Conservation (phyloP, 1,140 invertebrate genomes). For the Tetramorium parvispinum region DNA sequence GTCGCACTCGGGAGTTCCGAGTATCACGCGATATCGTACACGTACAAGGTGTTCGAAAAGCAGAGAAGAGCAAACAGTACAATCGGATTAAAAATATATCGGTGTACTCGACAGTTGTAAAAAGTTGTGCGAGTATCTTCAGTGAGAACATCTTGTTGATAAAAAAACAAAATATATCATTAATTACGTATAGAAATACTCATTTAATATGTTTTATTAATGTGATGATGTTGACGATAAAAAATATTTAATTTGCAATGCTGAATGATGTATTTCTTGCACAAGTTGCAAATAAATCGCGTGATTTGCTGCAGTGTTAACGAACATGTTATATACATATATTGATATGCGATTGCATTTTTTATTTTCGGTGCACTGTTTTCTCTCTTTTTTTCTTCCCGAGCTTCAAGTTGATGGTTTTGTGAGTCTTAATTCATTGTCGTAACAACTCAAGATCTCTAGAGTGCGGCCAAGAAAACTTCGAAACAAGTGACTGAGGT, state of each 20-base stretch:
- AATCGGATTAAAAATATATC: not conserved
- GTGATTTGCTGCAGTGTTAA: not conserved
- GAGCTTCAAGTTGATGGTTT: not conserved
- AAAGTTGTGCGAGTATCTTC: not conserved
- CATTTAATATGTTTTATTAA: slow-evolving; percentile 12
- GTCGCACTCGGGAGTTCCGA: slow-evolving; percentile 65
- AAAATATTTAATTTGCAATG: not conserved
- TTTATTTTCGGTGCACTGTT: slow-evolving; percentile 8
- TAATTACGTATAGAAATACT: not conserved
- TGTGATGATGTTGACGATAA: not conserved
- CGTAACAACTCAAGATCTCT: not conserved
- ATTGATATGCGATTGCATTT: not conserved
- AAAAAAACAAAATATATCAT: not conserved
- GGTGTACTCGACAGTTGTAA: not conserved
- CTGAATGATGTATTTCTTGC: not conserved
- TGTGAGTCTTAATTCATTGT: not conserved
- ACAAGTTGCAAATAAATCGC: not conserved
- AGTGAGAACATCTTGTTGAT: not conserved
- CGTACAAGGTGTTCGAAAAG: slow-evolving; percentile 50
- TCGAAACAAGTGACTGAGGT: slow-evolving; percentile 3
- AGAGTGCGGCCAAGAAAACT: slow-evolving; percentile 20
- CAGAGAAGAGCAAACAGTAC: slow-evolving; percentile 7
- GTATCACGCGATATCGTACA: slow-evolving; percentile 58
- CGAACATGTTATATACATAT: not conserved
- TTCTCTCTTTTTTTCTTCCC: not conserved